Evolutionary conservation across 92 coral and sea anemone species (phyloP), one percentile per base, ranked within the genome.

Genomic region (Actinernus sp.): DNA sequence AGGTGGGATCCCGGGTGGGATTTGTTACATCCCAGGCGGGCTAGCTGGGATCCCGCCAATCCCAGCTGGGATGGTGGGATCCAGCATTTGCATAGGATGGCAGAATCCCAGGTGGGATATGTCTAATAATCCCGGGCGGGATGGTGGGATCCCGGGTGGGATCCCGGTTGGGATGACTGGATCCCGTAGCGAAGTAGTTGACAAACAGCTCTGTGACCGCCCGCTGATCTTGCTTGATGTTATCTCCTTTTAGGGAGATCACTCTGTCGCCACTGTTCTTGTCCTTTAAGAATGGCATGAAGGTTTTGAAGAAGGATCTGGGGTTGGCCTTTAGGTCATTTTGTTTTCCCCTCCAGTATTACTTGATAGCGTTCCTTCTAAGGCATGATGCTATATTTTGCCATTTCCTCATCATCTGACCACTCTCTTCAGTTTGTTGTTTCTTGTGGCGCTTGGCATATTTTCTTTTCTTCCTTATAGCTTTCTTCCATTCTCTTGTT

Each of bases 401-500:
- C 82, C 82, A 74, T 49, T 62, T 74, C 16, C 64, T 33, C 64
- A 62, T 74, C 24, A 61, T 17, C 58, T 50, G 51, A 20, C 58
- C 48, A 49, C 43, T 32, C 41, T 74, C 73, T 37, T 74, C 55
- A 4, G 64, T 74, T 41, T 62, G 64, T 6, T 27, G 17, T 58
- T 48, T 49, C 9, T 38, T 61, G 32, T 61, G 71, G 16, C 24
- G 49, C 39, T 74, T 62, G 10, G 82, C 73, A 52, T 49, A 63
- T 50, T 74, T 74, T 29, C 82, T 44, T 32, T 68, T 68, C 48
- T 53, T 68, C 65, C 76, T 36, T 50, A 68, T 74, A 12, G 70
- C 83, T 18, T 65, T 31, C 34, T 81, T 81, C 88, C 88, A 74
- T 56, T 81, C 75, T 10, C 53, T 40, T 2, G 67, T 84, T 22